Base-by-base conservation (phyloP, 2,797 vertebrate species). In the Craterocephalus amniculus region DNA sequence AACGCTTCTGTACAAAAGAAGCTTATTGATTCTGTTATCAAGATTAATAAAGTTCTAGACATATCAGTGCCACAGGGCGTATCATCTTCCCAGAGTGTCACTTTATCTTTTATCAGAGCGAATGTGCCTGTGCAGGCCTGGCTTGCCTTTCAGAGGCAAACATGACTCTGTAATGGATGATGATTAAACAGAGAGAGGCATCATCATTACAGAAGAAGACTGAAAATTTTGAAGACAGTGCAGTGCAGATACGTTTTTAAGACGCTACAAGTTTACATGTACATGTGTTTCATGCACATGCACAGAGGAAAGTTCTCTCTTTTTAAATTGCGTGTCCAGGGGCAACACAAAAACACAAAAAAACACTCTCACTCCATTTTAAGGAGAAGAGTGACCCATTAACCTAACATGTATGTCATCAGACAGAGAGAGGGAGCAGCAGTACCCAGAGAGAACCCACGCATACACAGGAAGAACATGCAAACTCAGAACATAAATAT, bases 11-110 rank as follows among this genome's bases (percentile, higher is more conserved):
- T 31, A 67, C 74, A 77, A 70, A 57, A 54, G 60, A 66, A 76
- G 65, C 55, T 71, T 84, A 88, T 91, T 86, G 76, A 88, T 81
- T 83, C 54, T 72, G 78, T 87, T 90, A 90, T 91, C 90, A 75
- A 63, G 74, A 78, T 86, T 89, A 89, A 91, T 92, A 91, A 87
- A 79, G 80, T 76, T 81, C 0, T 58, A 67, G 71, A 68, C 59
- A 26, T 74, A 81, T 80, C 62, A 38, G 63, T 12, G 5, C 20
- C 6, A 7, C 22, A 26, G 34, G 11, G 57, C 63, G 27, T 54
- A 60, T 78, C 62, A 24, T 59, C 45, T 58, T 63, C 56, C 45
- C 43, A 64, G 72, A 73, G 54, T 24, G 70, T 72, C 34, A 43
- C 36, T 81, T 73, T 62, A 67, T 76, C 83, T 85, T 58, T 67